Percentiles rank a stretch among this genome's conserved stretches.
phyloP scores from a whole-genome alignment of 2,113 vertebrate genomes.

The Bufo bufo region DNA sequence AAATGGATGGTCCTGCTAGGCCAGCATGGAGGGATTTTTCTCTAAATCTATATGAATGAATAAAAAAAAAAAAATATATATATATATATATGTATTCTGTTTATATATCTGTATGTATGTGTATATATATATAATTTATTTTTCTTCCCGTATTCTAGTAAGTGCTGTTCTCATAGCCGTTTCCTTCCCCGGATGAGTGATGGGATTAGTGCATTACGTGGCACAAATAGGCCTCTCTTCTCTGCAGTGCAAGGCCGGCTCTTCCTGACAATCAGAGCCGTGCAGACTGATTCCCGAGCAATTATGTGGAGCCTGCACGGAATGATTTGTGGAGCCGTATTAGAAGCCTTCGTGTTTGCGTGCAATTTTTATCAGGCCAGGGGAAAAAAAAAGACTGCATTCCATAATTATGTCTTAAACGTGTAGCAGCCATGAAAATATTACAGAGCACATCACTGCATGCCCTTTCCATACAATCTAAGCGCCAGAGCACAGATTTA shows the following conservation, averaged over 20 bases:
- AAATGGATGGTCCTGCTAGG: no score
- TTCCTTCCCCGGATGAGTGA: conserved; percentile 51
- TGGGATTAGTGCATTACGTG: conserved; percentile 55
- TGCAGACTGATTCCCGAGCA: conserved; percentile 55
- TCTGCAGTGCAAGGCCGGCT: conserved; percentile 44
- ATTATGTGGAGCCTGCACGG: conserved; percentile 53
- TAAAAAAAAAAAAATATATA: no score
- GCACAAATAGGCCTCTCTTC: conserved; percentile 54
- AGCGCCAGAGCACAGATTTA: not conserved
- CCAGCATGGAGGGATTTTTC: not conserved
- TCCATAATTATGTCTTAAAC: conserved; percentile 38
- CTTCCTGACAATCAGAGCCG: conserved; percentile 52
- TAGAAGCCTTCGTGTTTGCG: conserved; percentile 41
- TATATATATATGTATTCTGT: not conserved
- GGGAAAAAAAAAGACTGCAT: conserved; percentile 39
- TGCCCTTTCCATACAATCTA: not conserved
- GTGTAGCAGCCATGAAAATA: conserved; percentile 15
- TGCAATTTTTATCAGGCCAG: conserved; percentile 48
- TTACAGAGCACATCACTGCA: not conserved
- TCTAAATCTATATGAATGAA: not conserved
- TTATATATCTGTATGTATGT: conserved; percentile 9
- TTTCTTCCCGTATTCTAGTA: conserved; percentile 36
- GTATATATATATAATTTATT: not conserved
- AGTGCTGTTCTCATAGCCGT: conserved; percentile 37
- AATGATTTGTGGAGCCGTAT: conserved; percentile 52